Conservation (phyloP, 1,140 invertebrate species). For the Mercenaria mercenaria region DNA sequence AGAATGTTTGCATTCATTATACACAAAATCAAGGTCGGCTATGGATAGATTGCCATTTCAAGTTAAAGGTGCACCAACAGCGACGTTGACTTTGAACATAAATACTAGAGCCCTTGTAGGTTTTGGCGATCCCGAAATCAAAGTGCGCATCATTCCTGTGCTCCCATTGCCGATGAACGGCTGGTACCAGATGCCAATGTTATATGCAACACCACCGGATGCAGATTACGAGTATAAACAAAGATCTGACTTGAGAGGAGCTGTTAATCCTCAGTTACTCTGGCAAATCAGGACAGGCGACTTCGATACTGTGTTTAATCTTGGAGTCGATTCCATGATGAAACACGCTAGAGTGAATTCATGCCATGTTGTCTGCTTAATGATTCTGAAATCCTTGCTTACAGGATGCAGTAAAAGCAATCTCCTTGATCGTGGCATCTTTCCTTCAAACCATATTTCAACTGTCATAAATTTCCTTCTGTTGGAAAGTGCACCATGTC, state of each 20-base stretch:
- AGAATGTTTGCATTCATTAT: conserved; percentile 74
- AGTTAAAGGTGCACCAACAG: conserved; percentile 69
- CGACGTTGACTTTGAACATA: conserved; percentile 70
- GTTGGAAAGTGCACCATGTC: conserved; percentile 73
- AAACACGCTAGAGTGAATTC: conserved; percentile 60
- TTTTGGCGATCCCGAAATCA: conserved; percentile 75
- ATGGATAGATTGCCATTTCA: conserved; percentile 79
- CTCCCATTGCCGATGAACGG: conserved; percentile 69
- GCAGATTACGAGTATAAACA: conserved; percentile 47
- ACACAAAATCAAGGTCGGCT: conserved; percentile 70
- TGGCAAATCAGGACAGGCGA: conserved; percentile 75
- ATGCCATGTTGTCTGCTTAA: conserved; percentile 74
- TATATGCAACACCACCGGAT: conserved; percentile 44
- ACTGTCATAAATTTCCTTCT: conserved; percentile 78
- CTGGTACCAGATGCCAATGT: conserved; percentile 65
- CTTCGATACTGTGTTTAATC: conserved; percentile 69
- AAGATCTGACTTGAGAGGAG: conserved; percentile 15
- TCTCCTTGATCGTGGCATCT: conserved; percentile 75
- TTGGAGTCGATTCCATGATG: conserved; percentile 67
- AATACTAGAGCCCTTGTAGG: conserved; percentile 78
- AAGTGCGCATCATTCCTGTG: conserved; percentile 76
- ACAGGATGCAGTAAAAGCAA: conserved; percentile 67
- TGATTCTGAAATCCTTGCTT: conserved; percentile 78
- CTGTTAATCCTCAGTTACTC: conserved; percentile 63
- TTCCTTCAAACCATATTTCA: conserved; percentile 71